Evolutionary conservation across 2,888 invertebrate genomes (phyloP).

Genomic region (Zygaena filipendulae): DNA sequence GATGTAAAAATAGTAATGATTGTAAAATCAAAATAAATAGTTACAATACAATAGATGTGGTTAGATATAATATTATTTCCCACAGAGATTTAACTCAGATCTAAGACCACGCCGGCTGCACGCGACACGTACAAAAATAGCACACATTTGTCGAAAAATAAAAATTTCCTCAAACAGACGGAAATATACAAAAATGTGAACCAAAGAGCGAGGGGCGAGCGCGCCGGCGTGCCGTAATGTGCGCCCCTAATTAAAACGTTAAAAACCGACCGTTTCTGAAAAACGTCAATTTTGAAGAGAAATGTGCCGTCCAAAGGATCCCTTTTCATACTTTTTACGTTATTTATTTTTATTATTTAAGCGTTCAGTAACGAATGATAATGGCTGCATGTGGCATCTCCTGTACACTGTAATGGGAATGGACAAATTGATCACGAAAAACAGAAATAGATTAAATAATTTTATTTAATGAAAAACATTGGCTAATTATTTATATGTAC

Average conservation of each 20-base stretch:
- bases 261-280: constrained; percentile 66
- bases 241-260: constrained; percentile 70
- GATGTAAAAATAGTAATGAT: too few relatives aligned
- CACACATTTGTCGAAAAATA: constrained; percentile 66
- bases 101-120: constrained; percentile 53
- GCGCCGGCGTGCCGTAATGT: constrained; percentile 65
- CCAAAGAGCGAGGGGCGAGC: constrained; percentile 62
- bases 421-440: too few relatives aligned
- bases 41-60: too few relatives aligned
- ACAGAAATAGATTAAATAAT: too few relatives aligned
- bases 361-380: constrained; percentile 32
- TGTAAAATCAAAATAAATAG: too few relatives aligned
- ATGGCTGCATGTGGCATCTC: too few relatives aligned
- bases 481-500: too few relatives aligned
- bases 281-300: constrained; percentile 67
- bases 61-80: too few relatives aligned
- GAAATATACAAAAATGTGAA: constrained; percentile 68
- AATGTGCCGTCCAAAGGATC: constrained; percentile 62
- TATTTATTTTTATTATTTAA: constrained; percentile 46
- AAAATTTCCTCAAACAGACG: constrained; percentile 66
- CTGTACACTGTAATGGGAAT: too few relatives aligned
- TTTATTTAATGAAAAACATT: too few relatives aligned
- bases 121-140: constrained; percentile 57
- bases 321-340: constrained; percentile 46
- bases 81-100: constrained; percentile 62